Percentiles rank a stretch among this genome's conserved stretches.
These are phyloP conservation scores for Coregonus ussuriensis DNA, from an alignment of 2,797 vertebrate genomes.

Conservation along the genomic window DNA sequence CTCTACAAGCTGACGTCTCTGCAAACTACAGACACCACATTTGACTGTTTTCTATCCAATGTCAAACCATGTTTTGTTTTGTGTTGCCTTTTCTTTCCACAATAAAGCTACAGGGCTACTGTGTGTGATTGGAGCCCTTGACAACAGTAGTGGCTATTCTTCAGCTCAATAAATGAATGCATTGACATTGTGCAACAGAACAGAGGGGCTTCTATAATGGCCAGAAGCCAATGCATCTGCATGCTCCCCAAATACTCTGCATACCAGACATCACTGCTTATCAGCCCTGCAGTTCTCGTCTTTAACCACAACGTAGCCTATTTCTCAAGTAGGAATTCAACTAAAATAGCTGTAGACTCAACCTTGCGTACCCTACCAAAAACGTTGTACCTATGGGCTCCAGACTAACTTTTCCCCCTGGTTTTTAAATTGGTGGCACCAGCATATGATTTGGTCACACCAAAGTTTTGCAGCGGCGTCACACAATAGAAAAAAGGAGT, in stretches of 20 bases:
- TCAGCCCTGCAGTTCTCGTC: constrained; percentile 37
- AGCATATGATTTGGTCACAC: too few species aligned
- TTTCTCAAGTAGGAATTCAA: constrained; percentile 33
- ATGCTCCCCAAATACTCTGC: constrained; percentile 47
- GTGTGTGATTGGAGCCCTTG: constrained; percentile 37
- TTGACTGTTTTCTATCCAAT: constrained; percentile 9
- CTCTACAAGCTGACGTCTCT: background rate
- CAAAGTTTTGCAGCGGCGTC: too few species aligned
- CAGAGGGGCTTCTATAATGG: constrained; percentile 63
- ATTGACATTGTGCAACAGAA: constrained; percentile 61
- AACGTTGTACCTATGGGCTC: constrained; percentile 12
- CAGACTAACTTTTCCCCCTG: too few species aligned
- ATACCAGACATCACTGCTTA: constrained; percentile 42
- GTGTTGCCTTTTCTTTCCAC: constrained; percentile 53
- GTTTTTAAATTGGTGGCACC: too few species aligned
- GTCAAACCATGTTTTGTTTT: constrained; percentile 46
- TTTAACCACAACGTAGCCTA: constrained; percentile 22
- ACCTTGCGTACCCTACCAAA: background rate
- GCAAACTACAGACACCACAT: too few species aligned
- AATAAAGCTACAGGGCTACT: constrained; percentile 38
- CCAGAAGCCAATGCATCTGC: constrained; percentile 51
- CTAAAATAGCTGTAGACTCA: constrained; percentile 21
- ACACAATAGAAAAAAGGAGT: too few species aligned
- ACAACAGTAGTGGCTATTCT: constrained; percentile 61
- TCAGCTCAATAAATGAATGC: constrained; percentile 62